Base-by-base conservation (phyloP, 2,797 vertebrate species). In the Salmo trutta region DNA sequence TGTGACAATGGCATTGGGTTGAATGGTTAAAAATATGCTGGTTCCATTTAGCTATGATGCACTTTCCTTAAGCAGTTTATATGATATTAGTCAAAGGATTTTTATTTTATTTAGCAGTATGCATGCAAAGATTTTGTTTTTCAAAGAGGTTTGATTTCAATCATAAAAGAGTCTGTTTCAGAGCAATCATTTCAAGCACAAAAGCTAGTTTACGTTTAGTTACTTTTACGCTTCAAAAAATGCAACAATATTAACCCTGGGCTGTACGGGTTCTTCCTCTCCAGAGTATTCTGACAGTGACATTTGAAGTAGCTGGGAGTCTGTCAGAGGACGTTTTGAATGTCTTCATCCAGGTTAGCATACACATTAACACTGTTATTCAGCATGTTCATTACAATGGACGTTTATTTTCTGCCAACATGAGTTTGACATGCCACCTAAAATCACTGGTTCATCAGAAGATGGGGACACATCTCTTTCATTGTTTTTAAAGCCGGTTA, bases 251-350 rank as follows among this genome's bases (percentile, higher is more conserved):
- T 54, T 16, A 54, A 16, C 4, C 16, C 53, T 19, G 53, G 19
- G 17, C 53, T 54, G 16, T 54, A 19, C 74, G 15, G 41, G 33
- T 47, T 51, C 31, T 29, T 83, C n/a, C 6, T 78, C 86, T 86
- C 73, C 90, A 99, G 98, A 96, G 91, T 89, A 96, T 99, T 92
- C 85, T 95, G 84, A 99, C 98, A 1, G 93, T 95, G 85, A 99
- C 97, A 1, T 97, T 99, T 93, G 98, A 99, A 93, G 93, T 96
- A 75, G 88, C 85, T 14, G 98, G 97, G 88, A 94, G 91, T 89
- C 85, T 96, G 76, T 93, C 90, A 41, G 98, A 99, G 89, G 97
- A 98, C 75, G 88, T 91, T 36, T 88, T 99, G 74, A 95, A 99
- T 83, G 53, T 95, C 47, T 98, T 97, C 88, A 94, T 99, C 92